Base-by-base conservation (phyloP, 2,797 vertebrate species). In the Megaceryle alcyon region DNA sequence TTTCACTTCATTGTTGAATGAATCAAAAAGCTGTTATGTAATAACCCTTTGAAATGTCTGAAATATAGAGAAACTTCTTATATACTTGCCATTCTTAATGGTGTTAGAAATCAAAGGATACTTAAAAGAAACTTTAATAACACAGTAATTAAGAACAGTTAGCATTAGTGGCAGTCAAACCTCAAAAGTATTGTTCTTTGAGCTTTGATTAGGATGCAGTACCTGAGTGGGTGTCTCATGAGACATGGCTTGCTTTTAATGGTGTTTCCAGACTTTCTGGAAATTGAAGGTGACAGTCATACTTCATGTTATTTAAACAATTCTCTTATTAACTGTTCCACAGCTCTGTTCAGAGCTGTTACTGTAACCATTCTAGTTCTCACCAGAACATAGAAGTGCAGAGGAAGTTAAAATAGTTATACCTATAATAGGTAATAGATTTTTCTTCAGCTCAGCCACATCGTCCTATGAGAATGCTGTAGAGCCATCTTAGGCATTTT, bases 11-110 rank as follows among this genome's bases (percentile, higher is more conserved):
- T 70, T 93, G 73, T 72, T 92, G 70, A 41, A 63, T 70, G 23
- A 95, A 82, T 88, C 12, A 9, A 63, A 49, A 79, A 72, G 69
- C 53, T 65, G 65, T 86, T 92, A 82, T 60, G 31, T 82, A 88
- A 94, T 68, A 95, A 51, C 7, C 29, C 82, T 95, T 96, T 95
- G 90, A 96, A 95, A 95, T 86, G 20, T 88, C 65, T 82, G 63
- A 75, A 63, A 88, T 73, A 59, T 28, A 57, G 69, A 86, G 77
- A 77, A 79, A 78, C 53, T 92, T 96, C 59, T 63, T 77, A 90
- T 56, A 73, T 56, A 44, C 22, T 88, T 86, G 70, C 56, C 65
- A 31, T 86, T 83, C 60, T 57, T 85, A 80, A 64, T 73, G 21
- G 61, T 31, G 28, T 60, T 69, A 73, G 25, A 94, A 93, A 92